Conservation (phyloP, 2,113 vertebrate species). For the Myotis davidii region DNA sequence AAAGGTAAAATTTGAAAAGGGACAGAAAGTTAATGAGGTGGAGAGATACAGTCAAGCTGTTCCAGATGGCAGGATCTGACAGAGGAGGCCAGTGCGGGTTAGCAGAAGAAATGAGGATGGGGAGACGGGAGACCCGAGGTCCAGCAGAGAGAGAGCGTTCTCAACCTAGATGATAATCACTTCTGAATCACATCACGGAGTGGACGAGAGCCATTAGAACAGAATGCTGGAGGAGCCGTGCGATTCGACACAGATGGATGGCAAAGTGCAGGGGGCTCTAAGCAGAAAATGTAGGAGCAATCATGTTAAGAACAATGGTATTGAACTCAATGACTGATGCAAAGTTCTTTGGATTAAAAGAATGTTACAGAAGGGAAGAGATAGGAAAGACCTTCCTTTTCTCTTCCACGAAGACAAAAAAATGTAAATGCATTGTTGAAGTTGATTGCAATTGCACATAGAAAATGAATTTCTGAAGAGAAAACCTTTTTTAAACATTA, state of each 20-base stretch:
- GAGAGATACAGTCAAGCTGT: background rate
- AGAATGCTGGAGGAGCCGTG: background rate
- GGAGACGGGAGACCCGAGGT: background rate
- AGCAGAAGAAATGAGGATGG: background rate
- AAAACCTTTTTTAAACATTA: background rate
- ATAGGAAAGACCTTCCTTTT: background rate
- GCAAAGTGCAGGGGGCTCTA: background rate
- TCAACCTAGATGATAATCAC: background rate
- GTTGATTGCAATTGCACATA: background rate
- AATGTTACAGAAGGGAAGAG: background rate
- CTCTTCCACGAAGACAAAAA: slow-evolving; percentile 16
- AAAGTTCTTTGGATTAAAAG: background rate
- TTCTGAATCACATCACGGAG: slow-evolving; percentile 33
- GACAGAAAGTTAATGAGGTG: slow-evolving; percentile 25
- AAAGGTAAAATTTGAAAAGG: slow-evolving; percentile 58
- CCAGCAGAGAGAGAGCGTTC: background rate
- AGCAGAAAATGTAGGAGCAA: background rate
- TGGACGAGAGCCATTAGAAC: background rate
- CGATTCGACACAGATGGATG: background rate
- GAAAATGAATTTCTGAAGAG: slow-evolving; percentile 18
- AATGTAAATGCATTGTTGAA: background rate
- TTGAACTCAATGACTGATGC: background rate
- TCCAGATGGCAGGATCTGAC: slow-evolving; percentile 34
- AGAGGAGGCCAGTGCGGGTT: background rate
- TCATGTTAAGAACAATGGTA: background rate